Evolutionary conservation across 2,888 invertebrate species (phyloP), one percentile per base, ranked within the genome.

Genomic region (Ceraclea dissimilis): DNA sequence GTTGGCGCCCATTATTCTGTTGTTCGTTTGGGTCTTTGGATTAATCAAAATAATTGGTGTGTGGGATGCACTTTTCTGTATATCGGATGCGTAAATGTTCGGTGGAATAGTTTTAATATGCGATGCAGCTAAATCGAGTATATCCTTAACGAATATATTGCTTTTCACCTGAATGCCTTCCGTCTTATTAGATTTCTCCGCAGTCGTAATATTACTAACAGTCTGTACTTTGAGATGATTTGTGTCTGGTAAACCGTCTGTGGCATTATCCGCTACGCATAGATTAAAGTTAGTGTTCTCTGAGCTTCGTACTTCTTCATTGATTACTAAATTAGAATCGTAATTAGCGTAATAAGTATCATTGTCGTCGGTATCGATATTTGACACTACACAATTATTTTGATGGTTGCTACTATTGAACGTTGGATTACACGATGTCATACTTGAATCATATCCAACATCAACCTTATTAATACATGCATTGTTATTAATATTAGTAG

Each of bases 91-190:
- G 18, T 20, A 44, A 8, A 16, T 49, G 26, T 22, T 22, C 6
- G 52, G 19, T 13, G 19, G 43, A 22, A 17, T 49, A 34, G 10
- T 39, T 13, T 13, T 13, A 16, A 39, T 39, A 13, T 39, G n/a
- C 20, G 33, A 54, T 2, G 43, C 31, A 18, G 56, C 51, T 8
- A 56, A 51, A 43, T 58, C 56, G 5, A 52, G 22, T 44, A 58
- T 60, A 31, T 58, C 55, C 52, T 54, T 54, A 5, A 57, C 57
- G 46, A 51, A 54, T 50, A 56, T 57, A 26, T 47, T 51, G 34
- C 49, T 31, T 13, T 49, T 51, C 16, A 39, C 39, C 13, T 39
- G 4, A 16, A 39, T 39, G 39, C 16, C 13, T 4, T 39, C 39
- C 2, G 16, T 16, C 13, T 16, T 16, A 11, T 31, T 31, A 5